Base-by-base conservation (phyloP, 1,140 invertebrate species). In the Achatina immaculata region DNA sequence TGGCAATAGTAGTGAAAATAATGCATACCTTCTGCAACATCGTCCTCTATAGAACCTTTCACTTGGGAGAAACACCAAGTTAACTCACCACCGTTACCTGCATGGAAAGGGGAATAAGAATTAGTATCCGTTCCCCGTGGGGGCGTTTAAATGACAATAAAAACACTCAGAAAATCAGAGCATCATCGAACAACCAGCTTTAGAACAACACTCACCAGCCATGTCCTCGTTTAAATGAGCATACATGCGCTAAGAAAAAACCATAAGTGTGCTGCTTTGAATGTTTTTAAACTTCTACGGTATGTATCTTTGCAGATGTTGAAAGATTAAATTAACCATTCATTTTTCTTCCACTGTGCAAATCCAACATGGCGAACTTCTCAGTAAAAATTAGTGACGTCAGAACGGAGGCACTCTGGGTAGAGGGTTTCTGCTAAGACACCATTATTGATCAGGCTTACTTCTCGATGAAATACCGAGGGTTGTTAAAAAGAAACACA, bases 11-110 rank as follows among this genome's bases (percentile, higher is more conserved):
- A n/a, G n/a, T n/a, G n/a, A n/a, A n/a, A n/a, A n/a, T n/a, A n/a
- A n/a, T n/a, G n/a, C n/a, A n/a, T 92, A 95, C 95, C 95, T 94
- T 99, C 98, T 51, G 98, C 99, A 86, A 99, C 97, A 92, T 99
- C 98, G 91, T 99, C 98, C 91, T 99, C 98, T 83, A 99, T 94
- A 69, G 98, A 98, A 89, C 98, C 98, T 93, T 99, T 99, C 87
- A 99, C 98, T 93, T 99, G 98, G 88, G 98, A 99, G 93, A 99
- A 99, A 94, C 97, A 98, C 98, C 98, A 99, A 92, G 98, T 97
- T 89, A 98, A 88, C 55, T 91, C 90, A 65, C 89, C 88, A 51
- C 89, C 90, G 86, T 89, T 90, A 71, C 88, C 88, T 90, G 82
- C 28, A 89, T 85, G 69, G 72, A 83, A 71, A 58, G 62, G 66